These are phyloP conservation scores for Theonella swinhoei DNA, from an alignment of 37 sponge, comb jelly and placozoan species.

Conservation along the genomic window DNA sequence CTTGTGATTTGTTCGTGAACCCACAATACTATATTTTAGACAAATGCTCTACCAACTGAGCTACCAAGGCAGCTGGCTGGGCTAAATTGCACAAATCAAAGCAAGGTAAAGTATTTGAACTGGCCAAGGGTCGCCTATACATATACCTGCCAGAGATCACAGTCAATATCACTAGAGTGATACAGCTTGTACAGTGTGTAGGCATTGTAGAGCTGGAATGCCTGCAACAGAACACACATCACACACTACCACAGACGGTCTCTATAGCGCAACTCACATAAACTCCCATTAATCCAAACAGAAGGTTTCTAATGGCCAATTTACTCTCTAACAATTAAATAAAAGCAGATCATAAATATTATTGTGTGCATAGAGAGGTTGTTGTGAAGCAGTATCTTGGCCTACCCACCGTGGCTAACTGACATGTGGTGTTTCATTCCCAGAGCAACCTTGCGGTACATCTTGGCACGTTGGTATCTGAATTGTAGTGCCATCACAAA, in stretches of 20 bases:
- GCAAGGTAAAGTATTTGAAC: too few relatives aligned
- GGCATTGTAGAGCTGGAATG: slow-evolving; percentile 71
- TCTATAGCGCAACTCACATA: neutral
- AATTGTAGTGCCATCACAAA: slow-evolving; percentile 71
- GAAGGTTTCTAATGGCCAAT: neutral
- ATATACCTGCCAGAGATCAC: slow-evolving; percentile 47
- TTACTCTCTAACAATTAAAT: neutral
- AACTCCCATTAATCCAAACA: slow-evolving; percentile 1
- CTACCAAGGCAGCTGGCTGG: too few relatives aligned
- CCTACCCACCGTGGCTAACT: slow-evolving; percentile 42
- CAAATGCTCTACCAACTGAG: too few relatives aligned
- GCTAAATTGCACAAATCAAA: neutral
- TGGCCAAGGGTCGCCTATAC: too few relatives aligned
- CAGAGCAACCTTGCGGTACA: slow-evolving; percentile 67
- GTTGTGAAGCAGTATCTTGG: neutral
- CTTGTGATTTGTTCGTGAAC: neutral
- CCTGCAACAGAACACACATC: too few relatives aligned
- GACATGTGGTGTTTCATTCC: slow-evolving; percentile 65
- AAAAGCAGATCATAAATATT: neutral
- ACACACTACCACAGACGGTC: neutral
- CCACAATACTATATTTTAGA: neutral
- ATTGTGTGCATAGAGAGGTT: too few relatives aligned
- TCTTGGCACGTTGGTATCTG: slow-evolving; percentile 60
- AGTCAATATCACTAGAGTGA: slow-evolving; percentile 12
- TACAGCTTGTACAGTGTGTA: slow-evolving; percentile 40